Evolutionary conservation across 2,797 vertebrate genomes (phyloP).

Genomic region (Catharus ustulatus): DNA sequence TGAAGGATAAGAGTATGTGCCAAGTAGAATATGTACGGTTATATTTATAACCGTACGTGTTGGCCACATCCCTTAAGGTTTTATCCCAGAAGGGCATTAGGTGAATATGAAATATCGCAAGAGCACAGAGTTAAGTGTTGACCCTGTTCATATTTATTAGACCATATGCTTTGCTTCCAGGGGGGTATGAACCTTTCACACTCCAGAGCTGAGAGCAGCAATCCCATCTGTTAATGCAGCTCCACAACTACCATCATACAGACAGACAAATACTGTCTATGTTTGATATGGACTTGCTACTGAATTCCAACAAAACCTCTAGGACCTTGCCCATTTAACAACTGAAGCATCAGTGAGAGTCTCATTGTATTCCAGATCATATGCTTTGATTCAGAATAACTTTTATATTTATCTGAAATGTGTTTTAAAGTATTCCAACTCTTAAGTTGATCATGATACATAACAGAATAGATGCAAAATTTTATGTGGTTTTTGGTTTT

Average conservation of each 20-base stretch:
- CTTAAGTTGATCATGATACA: neutral
- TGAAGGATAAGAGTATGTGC: neutral
- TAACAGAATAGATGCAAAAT: neutral
- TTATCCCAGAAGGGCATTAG: neutral
- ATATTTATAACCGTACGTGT: neutral
- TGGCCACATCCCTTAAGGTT: neutral
- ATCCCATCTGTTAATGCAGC: neutral
- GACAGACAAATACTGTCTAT: neutral
- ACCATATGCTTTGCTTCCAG: neutral
- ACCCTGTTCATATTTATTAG: neutral
- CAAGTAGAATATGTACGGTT: neutral
- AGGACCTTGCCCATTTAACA: neutral
- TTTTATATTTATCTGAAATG: neutral
- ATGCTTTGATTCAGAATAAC: neutral
- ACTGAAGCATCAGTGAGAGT: neutral
- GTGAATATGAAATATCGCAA: neutral
- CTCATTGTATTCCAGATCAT: neutral
- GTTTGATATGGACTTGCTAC: neutral
- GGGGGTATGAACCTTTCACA: accelerated
- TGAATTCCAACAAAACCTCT: neutral
- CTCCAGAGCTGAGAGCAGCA: neutral
- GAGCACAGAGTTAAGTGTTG: neutral
- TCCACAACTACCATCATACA: neutral
- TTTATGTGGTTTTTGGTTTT: neutral
- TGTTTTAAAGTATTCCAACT: neutral